Percentiles rank a stretch among this genome's conserved stretches.
Conservation (phyloP, 30 jellyfish, hydroid and myxozoan species). For the Aurelia aurita region DNA sequence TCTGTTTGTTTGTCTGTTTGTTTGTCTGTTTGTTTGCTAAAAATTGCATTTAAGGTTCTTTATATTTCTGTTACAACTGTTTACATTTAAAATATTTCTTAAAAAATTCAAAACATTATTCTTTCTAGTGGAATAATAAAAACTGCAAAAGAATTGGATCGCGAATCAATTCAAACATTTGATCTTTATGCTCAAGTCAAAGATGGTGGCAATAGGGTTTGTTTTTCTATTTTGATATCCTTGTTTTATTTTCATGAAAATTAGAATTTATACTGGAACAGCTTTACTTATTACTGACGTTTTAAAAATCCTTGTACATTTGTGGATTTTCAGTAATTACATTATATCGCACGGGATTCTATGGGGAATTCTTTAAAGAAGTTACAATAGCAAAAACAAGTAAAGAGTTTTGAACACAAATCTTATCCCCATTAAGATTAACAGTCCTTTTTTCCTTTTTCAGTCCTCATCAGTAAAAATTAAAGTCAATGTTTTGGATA, state of each 20-base stretch:
- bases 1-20: too few relatives aligned
- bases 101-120: not conserved
- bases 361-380: too few relatives aligned
- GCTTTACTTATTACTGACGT: too few relatives aligned
- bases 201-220: conserved; percentile 73
- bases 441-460: not conserved
- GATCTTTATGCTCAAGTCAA: conserved; percentile 29
- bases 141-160: conserved; percentile 65
- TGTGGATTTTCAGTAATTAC: too few relatives aligned
- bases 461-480: conserved; percentile 50
- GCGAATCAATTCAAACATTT: conserved; percentile 34
- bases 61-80: not conserved
- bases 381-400: too few relatives aligned
- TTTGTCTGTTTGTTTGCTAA: too few relatives aligned
- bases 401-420: too few relatives aligned
- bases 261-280: too few relatives aligned
- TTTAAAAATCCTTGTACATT: too few relatives aligned
- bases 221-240: not conserved
- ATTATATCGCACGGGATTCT: too few relatives aligned
- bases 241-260: too few relatives aligned
- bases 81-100: not conserved
- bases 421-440: not conserved
- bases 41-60: not conserved
- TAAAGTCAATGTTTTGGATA: conserved; percentile 46
- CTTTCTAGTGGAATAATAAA: conserved; percentile 62